These are phyloP conservation scores for Callocephalon fimbriatum DNA, from an alignment of 2,113 vertebrate genomes.

Conservation along the genomic window DNA sequence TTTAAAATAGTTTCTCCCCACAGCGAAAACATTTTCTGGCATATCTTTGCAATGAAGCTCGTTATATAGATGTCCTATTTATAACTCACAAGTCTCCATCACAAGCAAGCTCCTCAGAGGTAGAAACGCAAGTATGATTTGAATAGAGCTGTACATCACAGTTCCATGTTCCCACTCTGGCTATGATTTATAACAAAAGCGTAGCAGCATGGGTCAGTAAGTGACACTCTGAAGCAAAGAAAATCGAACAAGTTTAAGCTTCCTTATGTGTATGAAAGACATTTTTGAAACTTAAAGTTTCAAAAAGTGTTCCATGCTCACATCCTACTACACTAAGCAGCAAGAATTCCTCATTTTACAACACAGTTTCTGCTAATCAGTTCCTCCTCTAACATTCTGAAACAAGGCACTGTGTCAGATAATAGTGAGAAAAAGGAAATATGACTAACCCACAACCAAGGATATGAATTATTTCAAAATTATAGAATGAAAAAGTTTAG, in stretches of 20 bases:
- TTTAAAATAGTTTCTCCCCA: neutral
- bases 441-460: neutral
- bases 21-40: neutral
- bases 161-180: slow-evolving; percentile 48
- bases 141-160: slow-evolving; percentile 67
- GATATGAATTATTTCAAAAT: neutral
- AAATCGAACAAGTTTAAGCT: slow-evolving; percentile 4
- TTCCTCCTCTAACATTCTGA: neutral
- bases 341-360: neutral
- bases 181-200: slow-evolving; percentile 72
- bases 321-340: neutral
- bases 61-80: slow-evolving; percentile 75
- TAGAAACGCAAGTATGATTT: slow-evolving; percentile 63
- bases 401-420: neutral
- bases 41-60: neutral
- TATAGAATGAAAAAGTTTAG: neutral
- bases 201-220: slow-evolving; percentile 53
- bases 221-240: slow-evolving; percentile 15
- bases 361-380: neutral
- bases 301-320: neutral
- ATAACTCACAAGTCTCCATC: slow-evolving; percentile 64
- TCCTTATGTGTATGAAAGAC: neutral
- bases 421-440: neutral
- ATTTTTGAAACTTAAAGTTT: neutral
- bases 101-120: slow-evolving; percentile 64